These are phyloP conservation scores for Chelon auratus DNA, from an alignment of 2,797 vertebrate species.

Conservation along the genomic window DNA sequence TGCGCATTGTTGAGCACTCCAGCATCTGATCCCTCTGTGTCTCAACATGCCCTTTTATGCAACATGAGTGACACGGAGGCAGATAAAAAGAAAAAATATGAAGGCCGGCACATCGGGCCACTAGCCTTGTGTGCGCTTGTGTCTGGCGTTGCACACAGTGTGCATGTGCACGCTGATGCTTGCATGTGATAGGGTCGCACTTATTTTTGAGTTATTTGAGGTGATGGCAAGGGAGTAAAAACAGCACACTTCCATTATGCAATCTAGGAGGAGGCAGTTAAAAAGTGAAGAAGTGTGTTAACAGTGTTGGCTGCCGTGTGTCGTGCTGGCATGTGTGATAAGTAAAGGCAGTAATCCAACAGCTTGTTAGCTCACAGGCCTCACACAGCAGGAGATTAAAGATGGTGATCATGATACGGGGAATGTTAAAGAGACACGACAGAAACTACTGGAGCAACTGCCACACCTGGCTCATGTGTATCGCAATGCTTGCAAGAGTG, in stretches of 20 bases:
- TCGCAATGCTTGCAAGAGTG: constrained; percentile 40
- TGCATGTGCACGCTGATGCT: neutral
- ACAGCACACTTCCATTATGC: constrained; percentile 19
- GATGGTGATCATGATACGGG: constrained; percentile 61
- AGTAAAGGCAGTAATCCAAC: constrained; percentile 65
- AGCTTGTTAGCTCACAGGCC: constrained; percentile 57
- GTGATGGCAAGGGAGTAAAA: neutral
- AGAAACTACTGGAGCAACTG: constrained; percentile 34
- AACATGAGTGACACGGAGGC: constrained; percentile 34
- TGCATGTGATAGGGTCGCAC: neutral
- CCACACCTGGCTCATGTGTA: constrained; percentile 53
- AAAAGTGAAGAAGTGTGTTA: constrained; percentile 24
- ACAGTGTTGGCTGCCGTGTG: constrained; percentile 37
- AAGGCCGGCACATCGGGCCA: constrained; percentile 12
- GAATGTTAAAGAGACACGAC: constrained; percentile 54
- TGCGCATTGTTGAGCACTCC: constrained; percentile 42
- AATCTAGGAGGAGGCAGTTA: constrained; percentile 23
- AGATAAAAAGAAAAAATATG: neutral
- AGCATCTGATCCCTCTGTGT: constrained; percentile 55
- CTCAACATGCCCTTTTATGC: constrained; percentile 53
- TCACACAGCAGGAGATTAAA: constrained; percentile 71
- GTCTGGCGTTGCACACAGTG: neutral
- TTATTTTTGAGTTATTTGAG: neutral
- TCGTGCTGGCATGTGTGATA: constrained; percentile 63
- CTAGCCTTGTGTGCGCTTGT: neutral